A percentile compares a stretch with the other conserved stretches of the same genome.
Conservation (phyloP, 2,888 invertebrate genomes). For the Hemistola chrysoprasaria region DNA sequence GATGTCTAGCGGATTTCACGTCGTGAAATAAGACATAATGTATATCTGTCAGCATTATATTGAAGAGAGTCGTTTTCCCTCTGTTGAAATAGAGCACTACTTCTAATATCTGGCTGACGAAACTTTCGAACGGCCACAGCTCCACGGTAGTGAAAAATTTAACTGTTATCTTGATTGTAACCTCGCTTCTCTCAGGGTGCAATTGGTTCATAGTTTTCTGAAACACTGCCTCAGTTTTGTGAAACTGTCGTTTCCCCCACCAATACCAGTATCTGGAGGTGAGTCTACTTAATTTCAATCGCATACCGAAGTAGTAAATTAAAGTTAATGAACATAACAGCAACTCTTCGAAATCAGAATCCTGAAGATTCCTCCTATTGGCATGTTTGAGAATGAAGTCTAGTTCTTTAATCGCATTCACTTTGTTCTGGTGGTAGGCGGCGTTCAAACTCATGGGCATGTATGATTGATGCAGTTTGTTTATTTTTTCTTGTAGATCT, state of each 20-base stretch:
- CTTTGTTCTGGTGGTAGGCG: constrained; percentile 39
- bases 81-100: constrained; percentile 50
- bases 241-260: constrained; percentile 45
- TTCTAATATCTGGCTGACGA: constrained; percentile 55
- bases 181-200: constrained; percentile 52
- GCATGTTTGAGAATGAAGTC: constrained; percentile 39
- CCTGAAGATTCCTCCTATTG: constrained; percentile 37
- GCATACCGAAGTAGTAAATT: constrained; percentile 61
- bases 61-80: constrained; percentile 49
- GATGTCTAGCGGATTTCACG: constrained; percentile 58
- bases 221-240: constrained; percentile 48
- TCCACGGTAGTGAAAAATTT: constrained; percentile 47
- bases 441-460: constrained; percentile 48
- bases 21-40: constrained; percentile 50
- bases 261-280: constrained; percentile 41
- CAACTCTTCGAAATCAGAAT: constrained; percentile 45
- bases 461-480: constrained; percentile 37
- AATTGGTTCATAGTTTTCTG: constrained; percentile 49
- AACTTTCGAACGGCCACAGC: constrained; percentile 57
- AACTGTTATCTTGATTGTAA: constrained; percentile 49
- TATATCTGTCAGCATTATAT: constrained; percentile 57
- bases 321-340: constrained; percentile 50
- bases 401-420: constrained; percentile 42
- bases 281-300: constrained; percentile 44
- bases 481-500: constrained; percentile 42